Percentiles rank a stretch among this genome's conserved stretches.
phyloP scores from a whole-genome alignment of 2,888 invertebrate species.

The Diaperis boleti region DNA sequence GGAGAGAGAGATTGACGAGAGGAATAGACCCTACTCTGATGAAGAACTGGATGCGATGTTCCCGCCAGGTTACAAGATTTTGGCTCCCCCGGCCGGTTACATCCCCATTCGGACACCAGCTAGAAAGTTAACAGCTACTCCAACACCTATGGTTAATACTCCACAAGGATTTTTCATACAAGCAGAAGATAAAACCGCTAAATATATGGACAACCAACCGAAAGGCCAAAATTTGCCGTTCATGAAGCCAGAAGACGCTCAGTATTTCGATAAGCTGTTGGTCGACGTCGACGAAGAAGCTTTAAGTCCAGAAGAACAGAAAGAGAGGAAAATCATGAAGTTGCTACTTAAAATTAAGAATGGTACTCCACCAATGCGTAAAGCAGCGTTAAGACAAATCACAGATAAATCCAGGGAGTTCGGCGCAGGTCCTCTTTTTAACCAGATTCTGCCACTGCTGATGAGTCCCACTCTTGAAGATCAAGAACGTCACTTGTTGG shows the following conservation, averaged over 20 bases:
- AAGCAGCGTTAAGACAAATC: slow-evolving; percentile 96
- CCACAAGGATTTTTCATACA: slow-evolving; percentile 96
- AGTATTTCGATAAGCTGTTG: slow-evolving; percentile 98
- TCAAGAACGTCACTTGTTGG: slow-evolving; percentile 97
- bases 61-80: slow-evolving; percentile 93
- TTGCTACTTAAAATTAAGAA: slow-evolving; percentile 98
- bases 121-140: slow-evolving; percentile 96
- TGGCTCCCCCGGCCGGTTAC: slow-evolving; percentile 73
- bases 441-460: slow-evolving; percentile 98
- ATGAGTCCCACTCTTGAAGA: slow-evolving; percentile 99
- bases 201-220: slow-evolving; percentile 96
- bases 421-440: slow-evolving; percentile 98
- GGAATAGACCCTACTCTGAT: slow-evolving; percentile 95
- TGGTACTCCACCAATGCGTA: slow-evolving; percentile 99
- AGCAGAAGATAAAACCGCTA: slow-evolving; percentile 86
- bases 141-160: slow-evolving; percentile 91
- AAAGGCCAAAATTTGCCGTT: slow-evolving; percentile 90
- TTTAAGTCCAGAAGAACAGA: slow-evolving; percentile 95
- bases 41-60: slow-evolving; percentile 98
- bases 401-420: slow-evolving; percentile 99
- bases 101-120: slow-evolving; percentile 98
- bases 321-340: slow-evolving; percentile 99
- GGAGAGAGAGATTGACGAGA: slow-evolving; percentile 98
- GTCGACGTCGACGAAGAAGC: slow-evolving; percentile 98
- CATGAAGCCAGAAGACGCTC: slow-evolving; percentile 99